Evolutionary conservation across 2,888 invertebrate genomes (phyloP).

Genomic region (Mycogona germanica): DNA sequence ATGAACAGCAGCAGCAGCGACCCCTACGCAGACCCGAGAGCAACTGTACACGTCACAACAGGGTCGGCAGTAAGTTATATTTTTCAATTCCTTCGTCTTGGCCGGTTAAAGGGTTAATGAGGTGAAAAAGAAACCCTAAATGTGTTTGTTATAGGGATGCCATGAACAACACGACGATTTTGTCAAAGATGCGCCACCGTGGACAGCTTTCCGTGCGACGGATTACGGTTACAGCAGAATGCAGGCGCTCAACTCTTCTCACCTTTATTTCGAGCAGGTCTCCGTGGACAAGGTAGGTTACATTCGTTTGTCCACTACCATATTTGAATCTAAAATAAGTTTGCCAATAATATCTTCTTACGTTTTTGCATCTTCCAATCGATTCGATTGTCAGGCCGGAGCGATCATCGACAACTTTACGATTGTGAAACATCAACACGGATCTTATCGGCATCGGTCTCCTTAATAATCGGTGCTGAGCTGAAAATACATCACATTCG

Average conservation of each 20-base stretch:
- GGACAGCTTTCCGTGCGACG: conserved; percentile 72
- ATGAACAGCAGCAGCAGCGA: conserved; percentile 49
- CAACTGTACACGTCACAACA: conserved; percentile 82
- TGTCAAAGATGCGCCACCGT: conserved; percentile 45
- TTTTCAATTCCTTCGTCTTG: not conserved
- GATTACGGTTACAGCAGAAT: conserved; percentile 91
- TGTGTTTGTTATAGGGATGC: conserved; percentile 51
- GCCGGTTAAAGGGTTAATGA: too few relatives aligned
- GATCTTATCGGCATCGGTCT: conserved; percentile 9
- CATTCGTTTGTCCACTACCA: too few relatives aligned
- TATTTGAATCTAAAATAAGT: too few relatives aligned
- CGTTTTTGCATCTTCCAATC: not conserved
- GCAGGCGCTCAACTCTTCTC: conserved; percentile 63
- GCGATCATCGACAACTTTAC: conserved; percentile 9
- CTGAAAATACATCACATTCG: too few relatives aligned
- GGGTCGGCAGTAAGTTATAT: conserved; percentile 53
- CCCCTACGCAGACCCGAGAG: conserved; percentile 61
- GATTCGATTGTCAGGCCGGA: conserved; percentile 1
- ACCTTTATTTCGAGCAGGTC: conserved; percentile 79
- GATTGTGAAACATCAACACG: conserved; percentile 4
- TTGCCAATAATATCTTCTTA: too few relatives aligned
- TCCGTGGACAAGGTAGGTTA: conserved; percentile 39
- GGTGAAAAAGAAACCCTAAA: too few relatives aligned
- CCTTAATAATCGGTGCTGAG: conserved; percentile 2
- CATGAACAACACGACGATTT: conserved; percentile 71